These are phyloP conservation scores for Cataglyphis altisquamis DNA, from an alignment of 2,888 invertebrate species.

Conservation along the genomic window DNA sequence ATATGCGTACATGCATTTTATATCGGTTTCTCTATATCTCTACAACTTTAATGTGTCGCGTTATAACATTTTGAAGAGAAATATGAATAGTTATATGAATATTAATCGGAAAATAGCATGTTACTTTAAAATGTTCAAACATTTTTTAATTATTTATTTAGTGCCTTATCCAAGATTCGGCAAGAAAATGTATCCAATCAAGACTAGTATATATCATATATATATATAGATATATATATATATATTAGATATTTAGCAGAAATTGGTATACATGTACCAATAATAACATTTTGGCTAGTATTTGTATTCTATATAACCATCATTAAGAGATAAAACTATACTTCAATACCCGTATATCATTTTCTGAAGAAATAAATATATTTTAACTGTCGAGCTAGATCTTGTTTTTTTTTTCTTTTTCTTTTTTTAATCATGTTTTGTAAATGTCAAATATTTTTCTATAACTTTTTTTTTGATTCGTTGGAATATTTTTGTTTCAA, in stretches of 20 bases:
- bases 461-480: conserved; percentile 35
- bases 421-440: conserved; percentile 29
- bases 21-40: not conserved
- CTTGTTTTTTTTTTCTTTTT: no score
- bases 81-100: conserved; percentile 6
- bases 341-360: conserved; percentile 67
- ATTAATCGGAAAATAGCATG: conserved; percentile 27
- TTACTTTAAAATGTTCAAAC: conserved; percentile 37
- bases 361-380: conserved; percentile 49
- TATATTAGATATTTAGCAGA: conserved; percentile 21
- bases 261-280: conserved; percentile 23
- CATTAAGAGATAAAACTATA: conserved; percentile 50
- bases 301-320: conserved; percentile 26
- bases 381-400: conserved; percentile 42
- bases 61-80: conserved; percentile 12
- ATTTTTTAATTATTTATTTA: conserved; percentile 19
- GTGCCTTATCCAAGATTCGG: conserved; percentile 27
- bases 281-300: conserved; percentile 44
- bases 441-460: conserved; percentile 34
- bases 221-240: not conserved
- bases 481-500: conserved; percentile 46
- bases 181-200: conserved; percentile 30
- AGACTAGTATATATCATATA: conserved; percentile 33
- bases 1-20: conserved; percentile 10
- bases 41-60: not conserved